Percentiles rank a stretch among this genome's conserved stretches.
Conservation (phyloP, 2,113 vertebrate genomes). For the Laticauda laticaudata region DNA sequence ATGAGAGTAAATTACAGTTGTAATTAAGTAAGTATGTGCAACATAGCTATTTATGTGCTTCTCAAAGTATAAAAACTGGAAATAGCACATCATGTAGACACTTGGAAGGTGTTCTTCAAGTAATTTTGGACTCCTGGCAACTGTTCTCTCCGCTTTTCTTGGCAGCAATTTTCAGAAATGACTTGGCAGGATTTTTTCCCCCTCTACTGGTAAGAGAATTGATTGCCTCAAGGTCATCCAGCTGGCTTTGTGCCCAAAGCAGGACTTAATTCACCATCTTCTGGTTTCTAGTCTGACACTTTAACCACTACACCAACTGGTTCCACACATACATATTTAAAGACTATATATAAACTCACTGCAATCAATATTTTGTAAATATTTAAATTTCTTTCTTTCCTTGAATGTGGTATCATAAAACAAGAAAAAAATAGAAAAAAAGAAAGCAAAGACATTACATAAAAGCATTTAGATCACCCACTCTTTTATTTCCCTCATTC, state of each 20-base stretch:
- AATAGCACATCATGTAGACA: neutral
- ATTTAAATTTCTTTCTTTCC: neutral
- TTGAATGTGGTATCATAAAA: neutral
- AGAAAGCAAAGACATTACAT: neutral
- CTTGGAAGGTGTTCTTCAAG: neutral
- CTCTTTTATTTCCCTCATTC: neutral
- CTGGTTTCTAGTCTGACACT: neutral
- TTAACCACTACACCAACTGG: neutral
- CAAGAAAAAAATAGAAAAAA: neutral
- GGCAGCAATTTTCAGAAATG: neutral
- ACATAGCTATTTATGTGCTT: neutral
- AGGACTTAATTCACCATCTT: neutral
- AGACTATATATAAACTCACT: neutral
- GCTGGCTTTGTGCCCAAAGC: neutral
- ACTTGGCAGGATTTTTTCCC: neutral
- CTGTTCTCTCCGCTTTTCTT: neutral
- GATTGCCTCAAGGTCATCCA: neutral
- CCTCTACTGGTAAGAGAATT: neutral
- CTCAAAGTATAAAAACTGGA: neutral
- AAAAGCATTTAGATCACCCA: neutral
- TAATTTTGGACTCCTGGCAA: neutral
- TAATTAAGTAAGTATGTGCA: neutral
- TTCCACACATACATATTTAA: neutral
- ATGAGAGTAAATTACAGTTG: neutral
- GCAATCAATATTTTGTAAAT: neutral